Base-by-base conservation (phyloP, 2,888 invertebrate genomes). In the Dinocampus coccinellae region DNA sequence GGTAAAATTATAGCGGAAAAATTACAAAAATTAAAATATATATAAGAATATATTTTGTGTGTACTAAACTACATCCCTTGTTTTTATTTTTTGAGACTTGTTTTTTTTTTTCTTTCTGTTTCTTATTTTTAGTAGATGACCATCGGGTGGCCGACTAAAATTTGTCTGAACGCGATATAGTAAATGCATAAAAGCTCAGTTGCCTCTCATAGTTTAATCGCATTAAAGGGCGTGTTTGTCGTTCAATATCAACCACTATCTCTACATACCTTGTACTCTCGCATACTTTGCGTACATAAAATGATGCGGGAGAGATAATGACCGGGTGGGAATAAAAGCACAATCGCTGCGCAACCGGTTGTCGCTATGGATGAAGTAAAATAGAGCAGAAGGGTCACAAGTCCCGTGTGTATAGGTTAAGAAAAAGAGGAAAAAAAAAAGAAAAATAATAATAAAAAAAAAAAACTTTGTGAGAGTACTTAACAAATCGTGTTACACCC, bases 351-450 rank as follows among this genome's bases (percentile, higher is more conserved):
- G 71, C 71, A 71, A 71, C 71, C 71, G 55, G 71, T 71, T 71
- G 71, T 42, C 55, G 66, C 42, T 67, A 58, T 67, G 24, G 71
- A 71, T 42, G 55, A 57, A 55, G 71, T 67, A 71, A 71, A 71
- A 71, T 71, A 61, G 71, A 71, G 71, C 71, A 57, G 71, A 71
- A 71, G 66, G 67, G 67, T 71, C 66, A 67, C 39, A n/a, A 67
- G 55, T 33, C 55, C 67, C 55, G n/a, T n/a, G 26, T 36, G 58
- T 16, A 39, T 20, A 16, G 47, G 39, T 39, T n/a, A n/a, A n/a
- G n/a, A n/a, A n/a, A n/a, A n/a, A n/a, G n/a, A n/a, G n/a, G n/a
- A n/a, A n/a, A n/a, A n/a, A n/a, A n/a, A n/a, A n/a, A n/a, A n/a
- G n/a, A n/a, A n/a, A n/a, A n/a, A n/a, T n/a, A n/a, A n/a, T n/a